Percentiles rank a stretch among this genome's conserved stretches.
Conservation (phyloP, 2,888 invertebrate species). For the Ariolimax columbianus region DNA sequence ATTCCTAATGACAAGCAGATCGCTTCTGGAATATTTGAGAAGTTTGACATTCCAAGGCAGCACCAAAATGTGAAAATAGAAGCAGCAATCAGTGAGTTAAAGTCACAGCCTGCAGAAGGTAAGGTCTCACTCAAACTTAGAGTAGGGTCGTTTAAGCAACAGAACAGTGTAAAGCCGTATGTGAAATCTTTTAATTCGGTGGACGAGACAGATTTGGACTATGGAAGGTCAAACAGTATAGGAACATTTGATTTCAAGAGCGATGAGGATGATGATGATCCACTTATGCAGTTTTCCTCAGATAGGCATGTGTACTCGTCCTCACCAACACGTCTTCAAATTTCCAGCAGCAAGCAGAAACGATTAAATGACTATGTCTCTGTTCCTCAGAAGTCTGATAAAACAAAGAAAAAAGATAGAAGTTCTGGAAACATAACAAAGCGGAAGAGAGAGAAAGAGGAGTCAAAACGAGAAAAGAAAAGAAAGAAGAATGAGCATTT, state of each 20-base stretch:
- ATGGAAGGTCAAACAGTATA: conserved; percentile 51
- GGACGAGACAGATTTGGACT: conserved; percentile 32
- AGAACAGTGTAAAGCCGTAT: conserved; percentile 45
- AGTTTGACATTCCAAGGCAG: conserved; percentile 55
- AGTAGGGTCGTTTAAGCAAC: conserved; percentile 47
- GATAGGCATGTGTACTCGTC: conserved; percentile 56
- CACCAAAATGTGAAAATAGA: conserved; percentile 37
- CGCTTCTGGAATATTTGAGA: conserved; percentile 57
- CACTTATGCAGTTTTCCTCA: conserved; percentile 54
- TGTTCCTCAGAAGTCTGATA: conserved; percentile 63
- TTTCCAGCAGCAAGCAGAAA: conserved; percentile 66
- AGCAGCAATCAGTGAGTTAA: conserved; percentile 28
- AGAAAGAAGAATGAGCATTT: conserved; percentile 60
- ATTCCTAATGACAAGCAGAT: conserved; percentile 46
- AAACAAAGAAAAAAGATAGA: conserved; percentile 70
- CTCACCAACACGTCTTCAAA: conserved; percentile 66
- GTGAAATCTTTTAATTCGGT: conserved; percentile 39
- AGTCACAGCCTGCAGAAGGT: conserved; percentile 35
- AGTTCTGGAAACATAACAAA: conserved; percentile 65
- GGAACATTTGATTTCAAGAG: conserved; percentile 72
- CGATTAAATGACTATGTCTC: conserved; percentile 32
- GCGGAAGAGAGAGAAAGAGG: conserved; percentile 68
- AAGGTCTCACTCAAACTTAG: conserved; percentile 48
- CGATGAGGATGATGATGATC: conserved; percentile 70
- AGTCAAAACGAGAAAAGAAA: conserved; percentile 68